These are phyloP conservation scores for Catalaphyllia jardinei DNA, from an alignment of 64 coral and sea anemone species.

Conservation along the genomic window DNA sequence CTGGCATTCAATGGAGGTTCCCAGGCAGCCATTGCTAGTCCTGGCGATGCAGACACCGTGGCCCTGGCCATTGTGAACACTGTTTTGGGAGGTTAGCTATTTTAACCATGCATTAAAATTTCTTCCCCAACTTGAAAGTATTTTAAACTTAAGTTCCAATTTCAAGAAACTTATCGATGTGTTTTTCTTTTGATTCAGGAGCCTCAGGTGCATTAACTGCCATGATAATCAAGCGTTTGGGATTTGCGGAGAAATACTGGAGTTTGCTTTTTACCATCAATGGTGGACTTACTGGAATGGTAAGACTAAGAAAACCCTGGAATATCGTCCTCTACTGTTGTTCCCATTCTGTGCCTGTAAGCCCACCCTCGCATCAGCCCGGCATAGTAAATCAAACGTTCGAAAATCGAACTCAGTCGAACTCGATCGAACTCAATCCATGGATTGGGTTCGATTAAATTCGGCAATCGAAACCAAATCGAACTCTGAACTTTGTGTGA, in stretches of 20 bases:
- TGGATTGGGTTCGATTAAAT: no score
- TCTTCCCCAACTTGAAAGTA: not conserved
- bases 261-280: constrained; percentile 89
- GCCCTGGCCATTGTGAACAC: constrained; percentile 90
- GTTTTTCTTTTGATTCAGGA: not conserved
- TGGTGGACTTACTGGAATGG: constrained; percentile 90
- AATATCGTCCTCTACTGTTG: no score
- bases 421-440: no score
- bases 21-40: constrained; percentile 60
- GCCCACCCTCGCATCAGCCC: no score
- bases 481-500: no score
- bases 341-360: no score
- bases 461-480: no score
- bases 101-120: not conserved
- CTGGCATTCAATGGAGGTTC: constrained; percentile 95
- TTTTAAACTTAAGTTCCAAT: not conserved
- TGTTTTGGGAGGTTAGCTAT: constrained; percentile 64
- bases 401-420: no score
- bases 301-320: constrained; percentile 1
- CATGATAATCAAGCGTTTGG: constrained; percentile 62
- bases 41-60: constrained; percentile 62
- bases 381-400: no score
- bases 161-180: not conserved
- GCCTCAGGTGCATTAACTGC: constrained; percentile 40
- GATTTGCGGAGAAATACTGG: constrained; percentile 75